Evolutionary conservation across 2,888 invertebrate genomes (phyloP).

Genomic region (Acleris laterana): DNA sequence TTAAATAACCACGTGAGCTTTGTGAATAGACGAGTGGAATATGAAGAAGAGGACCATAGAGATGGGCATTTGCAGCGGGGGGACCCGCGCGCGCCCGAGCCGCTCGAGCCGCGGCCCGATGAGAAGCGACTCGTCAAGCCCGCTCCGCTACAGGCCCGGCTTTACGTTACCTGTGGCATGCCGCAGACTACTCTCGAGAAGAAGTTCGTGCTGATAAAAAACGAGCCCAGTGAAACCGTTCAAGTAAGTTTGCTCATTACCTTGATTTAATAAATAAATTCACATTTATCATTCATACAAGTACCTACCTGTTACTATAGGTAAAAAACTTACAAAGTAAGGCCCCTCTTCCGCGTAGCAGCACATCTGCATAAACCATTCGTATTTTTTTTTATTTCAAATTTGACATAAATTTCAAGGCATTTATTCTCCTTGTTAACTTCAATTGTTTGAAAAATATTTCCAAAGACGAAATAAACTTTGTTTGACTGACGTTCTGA

Average conservation of each 20-base stretch:
- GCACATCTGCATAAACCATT: no score
- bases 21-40: conserved; percentile 70
- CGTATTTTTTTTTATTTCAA: no score
- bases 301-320: no score
- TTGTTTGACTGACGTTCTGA: no score
- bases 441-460: no score
- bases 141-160: conserved; percentile 70
- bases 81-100: conserved; percentile 61
- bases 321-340: no score
- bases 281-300: no score
- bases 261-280: not conserved
- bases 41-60: conserved; percentile 72
- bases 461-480: no score
- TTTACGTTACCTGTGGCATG: conserved; percentile 61
- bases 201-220: conserved; percentile 87
- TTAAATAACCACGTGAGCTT: conserved; percentile 64
- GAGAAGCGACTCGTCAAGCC: conserved; percentile 75
- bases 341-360: no score
- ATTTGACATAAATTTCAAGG: no score
- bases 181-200: conserved; percentile 82
- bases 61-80: conserved; percentile 52
- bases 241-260: conserved; percentile 64
- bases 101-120: conserved; percentile 67
- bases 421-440: no score
- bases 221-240: conserved; percentile 79